Conservation (phyloP, 2,888 invertebrate genomes). For the Myathropa florea region DNA sequence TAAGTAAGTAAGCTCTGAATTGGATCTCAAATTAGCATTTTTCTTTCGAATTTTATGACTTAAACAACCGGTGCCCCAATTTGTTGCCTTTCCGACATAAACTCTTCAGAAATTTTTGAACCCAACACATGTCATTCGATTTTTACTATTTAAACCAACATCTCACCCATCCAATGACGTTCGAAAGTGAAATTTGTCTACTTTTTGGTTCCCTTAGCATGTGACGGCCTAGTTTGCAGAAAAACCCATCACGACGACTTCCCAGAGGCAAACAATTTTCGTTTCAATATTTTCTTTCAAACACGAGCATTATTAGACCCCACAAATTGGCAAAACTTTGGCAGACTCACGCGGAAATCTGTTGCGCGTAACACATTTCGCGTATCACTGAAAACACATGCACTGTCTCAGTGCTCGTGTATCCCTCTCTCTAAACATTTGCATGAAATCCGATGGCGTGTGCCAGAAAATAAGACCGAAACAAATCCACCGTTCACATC, state of each 20-base stretch:
- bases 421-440: conserved; percentile 29
- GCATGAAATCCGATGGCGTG: conserved; percentile 42
- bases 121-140: background rate
- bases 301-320: conserved; percentile 26
- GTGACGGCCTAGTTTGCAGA: conserved; percentile 9
- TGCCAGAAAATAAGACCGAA: conserved; percentile 39
- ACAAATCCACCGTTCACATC: conserved; percentile 3
- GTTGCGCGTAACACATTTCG: conserved; percentile 46
- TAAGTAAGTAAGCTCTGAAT: no score
- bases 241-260: background rate
- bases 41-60: no score
- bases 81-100: background rate
- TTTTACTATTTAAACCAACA: background rate
- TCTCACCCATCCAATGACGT: background rate
- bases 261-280: no score
- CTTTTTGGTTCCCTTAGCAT: background rate
- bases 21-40: no score
- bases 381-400: background rate
- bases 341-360: conserved; percentile 61
- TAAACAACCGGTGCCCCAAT: no score
- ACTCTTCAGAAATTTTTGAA: background rate
- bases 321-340: conserved; percentile 21
- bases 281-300: background rate
- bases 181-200: background rate
- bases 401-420: background rate